Evolutionary conservation across 2,797 vertebrate species (phyloP).

Genomic region (Danio albolineatus): DNA sequence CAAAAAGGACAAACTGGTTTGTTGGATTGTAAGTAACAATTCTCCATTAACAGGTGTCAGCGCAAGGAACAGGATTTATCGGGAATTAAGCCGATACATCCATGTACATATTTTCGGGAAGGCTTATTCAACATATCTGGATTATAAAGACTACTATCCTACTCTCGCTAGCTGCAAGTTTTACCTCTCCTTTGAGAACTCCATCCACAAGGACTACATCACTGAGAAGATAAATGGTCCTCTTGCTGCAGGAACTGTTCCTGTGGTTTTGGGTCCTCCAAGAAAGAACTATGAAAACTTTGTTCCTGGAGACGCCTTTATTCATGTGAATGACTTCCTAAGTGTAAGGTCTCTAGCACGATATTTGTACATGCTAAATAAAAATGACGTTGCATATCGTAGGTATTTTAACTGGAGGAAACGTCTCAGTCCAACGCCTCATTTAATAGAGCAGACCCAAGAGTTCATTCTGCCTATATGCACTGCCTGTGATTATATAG

Average conservation of each 20-base stretch:
- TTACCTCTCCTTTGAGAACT: conserved; percentile 91
- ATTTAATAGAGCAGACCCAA: conserved; percentile 67
- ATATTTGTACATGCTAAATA: conserved; percentile 82
- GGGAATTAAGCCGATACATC: conserved; percentile 83
- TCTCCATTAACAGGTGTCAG: conserved; percentile 56
- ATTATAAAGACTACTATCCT: conserved; percentile 83
- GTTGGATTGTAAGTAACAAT: conserved; percentile 91
- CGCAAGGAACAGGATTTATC: conserved; percentile 73
- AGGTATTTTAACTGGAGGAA: conserved; percentile 88
- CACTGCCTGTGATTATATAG: conserved; percentile 86
- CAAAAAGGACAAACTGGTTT: conserved; percentile 85
- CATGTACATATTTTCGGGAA: conserved; percentile 73
- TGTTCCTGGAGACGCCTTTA: conserved; percentile 85
- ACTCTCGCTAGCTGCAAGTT: conserved; percentile 88
- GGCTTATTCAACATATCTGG: conserved; percentile 78
- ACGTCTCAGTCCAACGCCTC: conserved; percentile 74
- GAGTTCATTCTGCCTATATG: conserved; percentile 85
- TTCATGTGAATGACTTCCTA: conserved; percentile 88
- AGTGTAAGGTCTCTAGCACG: conserved; percentile 84
- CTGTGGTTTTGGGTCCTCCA: conserved; percentile 86
- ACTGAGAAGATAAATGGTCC: conserved; percentile 90
- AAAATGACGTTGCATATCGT: conserved; percentile 80
- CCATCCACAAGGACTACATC: conserved; percentile 88
- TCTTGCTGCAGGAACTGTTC: conserved; percentile 83
- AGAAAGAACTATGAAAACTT: conserved; percentile 91